Evolutionary conservation across 1,140 invertebrate genomes (phyloP), one percentile per base, ranked within the genome.

Genomic region (Drosophila kepulauana): DNA sequence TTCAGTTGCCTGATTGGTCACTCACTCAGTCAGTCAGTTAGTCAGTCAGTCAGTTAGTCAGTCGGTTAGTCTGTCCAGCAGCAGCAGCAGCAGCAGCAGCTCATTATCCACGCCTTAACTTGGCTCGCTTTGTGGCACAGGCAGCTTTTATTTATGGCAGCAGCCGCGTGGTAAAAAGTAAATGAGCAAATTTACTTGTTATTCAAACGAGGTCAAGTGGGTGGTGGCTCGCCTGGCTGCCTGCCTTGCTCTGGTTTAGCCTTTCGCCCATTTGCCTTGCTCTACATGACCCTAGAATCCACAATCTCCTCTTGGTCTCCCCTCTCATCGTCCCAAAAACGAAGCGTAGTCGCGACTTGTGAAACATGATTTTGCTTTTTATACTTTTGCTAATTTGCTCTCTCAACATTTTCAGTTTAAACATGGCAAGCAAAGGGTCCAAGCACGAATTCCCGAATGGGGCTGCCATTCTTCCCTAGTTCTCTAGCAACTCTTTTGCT

Each of bases 341-440:
- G 30, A 33, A 33, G 67, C 58, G 61, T 52, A 49, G 61, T 49
- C 74, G 78, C 80, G 78, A 84, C 78, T 81, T 88, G 85, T 88
- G 84, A 84, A 88, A 88, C 84, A 88, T 88, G 84, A 88, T 88
- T 88, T 88, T 81, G 80, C 84, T 88, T 84, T 88, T 88, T 88
- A 88, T 87, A 68, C 77, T 77, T 85, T 87, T 82, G 58, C 84
- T 88, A 87, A 87, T 87, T 87, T 87, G 72, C 79, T 78, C 71
- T 78, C 77, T 88, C 67, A 64, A 81, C 82, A 78, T 88, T 87
- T 82, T 82, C 65, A 87, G 86, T 87, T 82, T 59, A 57, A 25
- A 76, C 67, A 79, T 66, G 79, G 70, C 64, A 78, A 81, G 78
- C 69, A 25, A 81, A 81, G 78, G 75, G 74, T 61, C 33, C 48